Base-by-base conservation (phyloP, 2,888 invertebrate genomes). In the Agonopterix heracliana region DNA sequence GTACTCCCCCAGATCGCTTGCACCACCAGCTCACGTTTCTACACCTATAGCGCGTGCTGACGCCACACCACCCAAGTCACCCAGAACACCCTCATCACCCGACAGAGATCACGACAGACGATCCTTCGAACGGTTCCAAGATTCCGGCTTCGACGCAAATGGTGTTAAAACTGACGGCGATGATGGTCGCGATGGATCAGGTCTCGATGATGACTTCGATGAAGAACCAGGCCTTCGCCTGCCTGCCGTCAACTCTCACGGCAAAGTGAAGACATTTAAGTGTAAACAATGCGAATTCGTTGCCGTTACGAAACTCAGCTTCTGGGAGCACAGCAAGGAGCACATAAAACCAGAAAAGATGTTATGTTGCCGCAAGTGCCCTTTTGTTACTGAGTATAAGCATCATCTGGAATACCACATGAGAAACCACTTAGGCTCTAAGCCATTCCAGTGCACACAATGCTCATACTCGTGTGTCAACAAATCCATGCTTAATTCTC, bases 401-500 rank as follows among this genome's bases (percentile, higher is more conserved):
- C 99, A 99, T 74, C 99, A 99, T 64, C 85, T 99, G 52, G 98
- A 99, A 74, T 99, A 99, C 69, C 99, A 98, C 76, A 91, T 98
- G 74, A 91, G 97, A 42, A 98, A 98, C 75, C 99, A 99, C 80
- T 91, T 94, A 64, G 97, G 98, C 40, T 94, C 95, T 0, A 99
- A 99, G 74, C 99, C 99, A 1, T 98, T 96, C 89, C 95, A 95
- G 74, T 99, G 98, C 79, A 91, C 91, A 55, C 93, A 96, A 70
- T 99, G 98, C 76, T 90, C 91, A 12, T 97, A 97, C 69, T 91
- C 93, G 0, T 98, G 98, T 74, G 98, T 98, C n/a, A 98, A 98
- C 86, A 98, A 98, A 77, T 98, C 98, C 0, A 99, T 99, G 99
- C 90, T 99, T 49, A 99, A 98, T 81, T 98, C 98, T 0, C 99